These are phyloP conservation scores for Jordanella pulchra DNA, from an alignment of 2,797 vertebrate species.

Conservation along the genomic window DNA sequence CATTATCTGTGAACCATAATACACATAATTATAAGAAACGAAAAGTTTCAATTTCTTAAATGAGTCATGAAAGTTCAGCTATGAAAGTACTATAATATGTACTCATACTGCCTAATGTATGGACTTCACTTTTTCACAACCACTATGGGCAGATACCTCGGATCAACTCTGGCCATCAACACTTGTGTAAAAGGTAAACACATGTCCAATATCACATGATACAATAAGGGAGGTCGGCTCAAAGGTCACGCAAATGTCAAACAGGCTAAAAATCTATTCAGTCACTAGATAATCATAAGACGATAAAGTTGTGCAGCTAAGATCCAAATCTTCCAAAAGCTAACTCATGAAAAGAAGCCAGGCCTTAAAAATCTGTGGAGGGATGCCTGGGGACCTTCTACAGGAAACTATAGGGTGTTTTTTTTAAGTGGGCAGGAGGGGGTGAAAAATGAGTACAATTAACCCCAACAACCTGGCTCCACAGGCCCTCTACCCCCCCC, in stretches of 20 bases:
- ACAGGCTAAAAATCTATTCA: neutral
- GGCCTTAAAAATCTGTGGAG: slow-evolving; percentile 28
- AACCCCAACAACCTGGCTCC: slow-evolving; percentile 65
- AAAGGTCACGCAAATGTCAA: slow-evolving; percentile 40
- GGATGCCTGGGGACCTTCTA: slow-evolving; percentile 35
- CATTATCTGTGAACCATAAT: too few species aligned
- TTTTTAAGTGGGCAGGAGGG: neutral
- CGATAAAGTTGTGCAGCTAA: neutral
- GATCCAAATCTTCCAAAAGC: slow-evolving; percentile 8
- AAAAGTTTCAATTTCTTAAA: neutral
- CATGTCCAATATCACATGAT: slow-evolving; percentile 1
- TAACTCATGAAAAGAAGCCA: neutral
- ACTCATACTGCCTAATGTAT: neutral
- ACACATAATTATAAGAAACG: too few species aligned
- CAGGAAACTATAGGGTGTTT: slow-evolving; percentile 53
- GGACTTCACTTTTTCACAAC: neutral
- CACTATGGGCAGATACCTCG: neutral
- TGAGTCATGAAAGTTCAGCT: neutral
- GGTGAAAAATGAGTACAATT: slow-evolving; percentile 35
- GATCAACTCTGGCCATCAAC: slow-evolving; percentile 10
- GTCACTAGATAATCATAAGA: slow-evolving; percentile 8
- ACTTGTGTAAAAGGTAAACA: slow-evolving; percentile 24
- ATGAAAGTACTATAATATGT: neutral
- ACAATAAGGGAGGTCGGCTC: slow-evolving; percentile 17
- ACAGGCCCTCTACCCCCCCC: slow-evolving; percentile 33